phyloP scores from a whole-genome alignment of 2,888 invertebrate genomes.

The Myathropa florea region DNA sequence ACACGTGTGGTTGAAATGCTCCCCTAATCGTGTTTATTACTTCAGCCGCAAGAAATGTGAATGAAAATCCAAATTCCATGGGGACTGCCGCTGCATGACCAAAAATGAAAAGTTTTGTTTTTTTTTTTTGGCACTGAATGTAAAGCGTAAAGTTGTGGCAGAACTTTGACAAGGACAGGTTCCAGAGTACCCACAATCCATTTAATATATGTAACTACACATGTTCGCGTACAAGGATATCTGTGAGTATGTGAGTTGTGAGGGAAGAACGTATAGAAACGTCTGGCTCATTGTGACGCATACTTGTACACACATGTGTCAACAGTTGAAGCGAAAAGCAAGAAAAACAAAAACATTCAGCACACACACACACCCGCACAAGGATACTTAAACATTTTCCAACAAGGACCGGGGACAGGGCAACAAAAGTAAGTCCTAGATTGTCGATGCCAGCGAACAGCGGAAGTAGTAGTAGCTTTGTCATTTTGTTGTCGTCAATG shows the following conservation, averaged over 20 bases:
- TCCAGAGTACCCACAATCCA: conserved; percentile 25
- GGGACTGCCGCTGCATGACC: conserved; percentile 9
- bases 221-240: background rate
- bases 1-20: conserved; percentile 20
- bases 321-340: conserved; percentile 21
- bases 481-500: conserved; percentile 62
- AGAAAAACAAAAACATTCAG: conserved; percentile 6
- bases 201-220: conserved; percentile 16
- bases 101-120: conserved; percentile 2
- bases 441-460: conserved; percentile 12
- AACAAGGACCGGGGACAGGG: conserved; percentile 1
- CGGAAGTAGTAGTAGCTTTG: conserved; percentile 14
- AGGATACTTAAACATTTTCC: too few species aligned
- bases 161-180: conserved; percentile 12
- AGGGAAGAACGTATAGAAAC: conserved; percentile 16
- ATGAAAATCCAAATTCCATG: background rate
- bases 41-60: conserved; percentile 5
- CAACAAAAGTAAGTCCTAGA: conserved; percentile 40
- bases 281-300: conserved; percentile 41
- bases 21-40: conserved; percentile 17
- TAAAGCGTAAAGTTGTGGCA: conserved; percentile 3
- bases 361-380: background rate
- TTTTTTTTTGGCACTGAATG: background rate
- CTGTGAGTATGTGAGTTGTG: conserved; percentile 4
- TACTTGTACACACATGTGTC: conserved; percentile 27